Percentiles rank a stretch among this genome's conserved stretches.
Evolutionary conservation across 2,888 invertebrate species (phyloP).

Genomic region (Volucella inflata): DNA sequence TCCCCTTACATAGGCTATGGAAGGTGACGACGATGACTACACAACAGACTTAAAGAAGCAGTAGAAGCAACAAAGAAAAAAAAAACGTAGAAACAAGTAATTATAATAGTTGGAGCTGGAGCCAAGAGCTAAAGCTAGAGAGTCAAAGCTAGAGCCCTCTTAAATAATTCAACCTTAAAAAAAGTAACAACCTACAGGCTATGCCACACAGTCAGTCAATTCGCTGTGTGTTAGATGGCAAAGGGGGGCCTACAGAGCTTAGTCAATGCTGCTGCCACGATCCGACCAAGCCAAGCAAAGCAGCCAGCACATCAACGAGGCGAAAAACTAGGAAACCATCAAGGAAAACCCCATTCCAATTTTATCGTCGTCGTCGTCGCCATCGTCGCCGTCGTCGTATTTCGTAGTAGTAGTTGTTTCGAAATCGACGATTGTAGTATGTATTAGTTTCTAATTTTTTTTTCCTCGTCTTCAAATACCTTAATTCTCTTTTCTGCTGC

Average conservation of each 20-base stretch:
- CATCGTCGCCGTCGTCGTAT: constrained; percentile 27
- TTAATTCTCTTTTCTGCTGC: constrained; percentile 50
- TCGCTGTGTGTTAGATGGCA: constrained; percentile 32
- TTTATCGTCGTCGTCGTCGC: constrained; percentile 41
- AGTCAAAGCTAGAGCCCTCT: constrained; percentile 59
- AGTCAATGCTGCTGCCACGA: constrained; percentile 24
- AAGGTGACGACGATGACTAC: constrained; percentile 22
- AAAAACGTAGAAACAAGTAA: constrained; percentile 33
- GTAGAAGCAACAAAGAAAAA: constrained; percentile 19
- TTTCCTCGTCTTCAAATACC: constrained; percentile 41
- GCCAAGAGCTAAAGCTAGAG: constrained; percentile 25
- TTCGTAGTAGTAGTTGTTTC: constrained; percentile 40
- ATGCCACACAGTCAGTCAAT: constrained; percentile 31
- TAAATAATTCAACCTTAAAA: constrained; percentile 67
- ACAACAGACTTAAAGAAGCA: constrained; percentile 32
- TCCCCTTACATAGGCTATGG: constrained; percentile 36
- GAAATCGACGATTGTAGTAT: constrained; percentile 71
- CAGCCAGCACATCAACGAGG: constrained; percentile 61
- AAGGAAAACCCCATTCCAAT: constrained; percentile 75
- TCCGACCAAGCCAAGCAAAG: constrained; percentile 38
- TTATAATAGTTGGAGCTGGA: constrained; percentile 62
- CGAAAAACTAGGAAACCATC: constrained; percentile 75
- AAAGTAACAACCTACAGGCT: constrained; percentile 49
- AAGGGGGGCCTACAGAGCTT: constrained; percentile 39
- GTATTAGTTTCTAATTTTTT: constrained; percentile 70